These are phyloP conservation scores for Erythrocercus mccallii DNA, from an alignment of 2,113 vertebrate genomes.

Conservation along the genomic window DNA sequence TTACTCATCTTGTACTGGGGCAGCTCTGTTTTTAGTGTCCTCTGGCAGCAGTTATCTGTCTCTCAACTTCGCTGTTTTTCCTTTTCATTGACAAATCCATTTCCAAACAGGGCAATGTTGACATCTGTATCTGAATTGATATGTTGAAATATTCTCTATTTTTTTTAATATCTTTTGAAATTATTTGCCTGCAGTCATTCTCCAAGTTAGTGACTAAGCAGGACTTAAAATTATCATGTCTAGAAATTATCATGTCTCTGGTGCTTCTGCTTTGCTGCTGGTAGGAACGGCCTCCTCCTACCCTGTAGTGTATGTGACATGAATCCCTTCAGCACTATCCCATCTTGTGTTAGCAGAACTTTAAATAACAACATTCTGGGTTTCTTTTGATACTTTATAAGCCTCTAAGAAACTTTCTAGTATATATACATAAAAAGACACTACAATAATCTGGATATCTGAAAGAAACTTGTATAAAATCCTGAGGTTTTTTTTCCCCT, in stretches of 20 bases:
- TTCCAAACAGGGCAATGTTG: background rate
- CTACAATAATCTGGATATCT: background rate
- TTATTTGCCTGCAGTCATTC: background rate
- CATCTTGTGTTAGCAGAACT: background rate
- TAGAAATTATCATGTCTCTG: background rate
- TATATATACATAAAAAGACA: background rate
- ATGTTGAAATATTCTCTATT: background rate
- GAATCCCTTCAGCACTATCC: background rate
- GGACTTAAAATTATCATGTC: background rate
- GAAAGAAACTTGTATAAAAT: background rate
- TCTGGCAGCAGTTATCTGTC: background rate
- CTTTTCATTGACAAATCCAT: background rate
- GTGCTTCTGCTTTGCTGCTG: background rate
- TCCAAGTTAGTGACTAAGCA: background rate
- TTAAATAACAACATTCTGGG: background rate
- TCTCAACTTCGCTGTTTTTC: background rate
- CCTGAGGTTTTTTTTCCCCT: background rate
- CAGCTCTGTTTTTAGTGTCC: background rate
- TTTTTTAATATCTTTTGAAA: background rate
- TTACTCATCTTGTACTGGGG: background rate
- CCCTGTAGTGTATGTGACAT: background rate
- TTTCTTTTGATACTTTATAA: background rate
- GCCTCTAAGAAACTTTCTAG: background rate
- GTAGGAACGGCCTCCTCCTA: background rate
- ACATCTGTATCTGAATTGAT: background rate